phyloP scores from a whole-genome alignment of 2,797 vertebrate genomes.

The Limnodromus scolopaceus region DNA sequence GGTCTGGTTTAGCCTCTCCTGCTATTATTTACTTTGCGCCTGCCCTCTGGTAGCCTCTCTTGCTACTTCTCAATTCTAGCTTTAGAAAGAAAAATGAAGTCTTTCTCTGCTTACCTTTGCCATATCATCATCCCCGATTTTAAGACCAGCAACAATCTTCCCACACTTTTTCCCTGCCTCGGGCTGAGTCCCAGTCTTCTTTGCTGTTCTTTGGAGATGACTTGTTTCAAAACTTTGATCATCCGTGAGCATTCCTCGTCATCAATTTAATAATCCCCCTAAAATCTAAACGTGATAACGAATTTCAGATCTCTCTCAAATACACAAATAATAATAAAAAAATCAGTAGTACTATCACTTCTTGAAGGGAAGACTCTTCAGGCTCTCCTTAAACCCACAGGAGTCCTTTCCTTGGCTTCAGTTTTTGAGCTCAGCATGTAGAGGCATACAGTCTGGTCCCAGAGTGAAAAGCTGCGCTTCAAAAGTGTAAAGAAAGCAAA shows the following conservation, averaged over 20 bases:
- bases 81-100: neutral
- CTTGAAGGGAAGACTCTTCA: neutral
- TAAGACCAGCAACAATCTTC: neutral
- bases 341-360: neutral
- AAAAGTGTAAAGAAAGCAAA: slow-evolving; percentile 11
- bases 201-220: neutral
- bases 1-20: neutral
- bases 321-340: neutral
- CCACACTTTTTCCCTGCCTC: neutral
- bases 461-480: neutral
- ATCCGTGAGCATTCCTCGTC: neutral
- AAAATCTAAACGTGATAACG: neutral
- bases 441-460: neutral
- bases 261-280: neutral
- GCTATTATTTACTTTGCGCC: neutral
- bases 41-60: neutral
- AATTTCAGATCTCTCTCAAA: neutral
- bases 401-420: neutral
- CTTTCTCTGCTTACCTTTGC: neutral
- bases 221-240: neutral
- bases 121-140: neutral
- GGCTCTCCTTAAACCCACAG: neutral
- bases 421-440: neutral
- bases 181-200: neutral
- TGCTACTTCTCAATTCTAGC: neutral